phyloP scores from a whole-genome alignment of 2,888 invertebrate species.

The Cinara cedri region DNA sequence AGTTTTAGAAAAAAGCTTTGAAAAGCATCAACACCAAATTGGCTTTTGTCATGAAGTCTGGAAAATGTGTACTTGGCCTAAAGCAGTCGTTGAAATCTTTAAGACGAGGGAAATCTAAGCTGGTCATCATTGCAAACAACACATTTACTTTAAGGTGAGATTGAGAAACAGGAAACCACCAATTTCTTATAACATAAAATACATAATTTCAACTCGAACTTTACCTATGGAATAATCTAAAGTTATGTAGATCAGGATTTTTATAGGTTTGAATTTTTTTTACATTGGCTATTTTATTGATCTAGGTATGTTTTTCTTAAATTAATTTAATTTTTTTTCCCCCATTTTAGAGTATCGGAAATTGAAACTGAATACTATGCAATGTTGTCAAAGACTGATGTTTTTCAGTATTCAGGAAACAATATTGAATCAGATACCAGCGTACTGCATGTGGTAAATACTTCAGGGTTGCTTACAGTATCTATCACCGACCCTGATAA shows the following conservation, averaged over 20 bases:
- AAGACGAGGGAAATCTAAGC: slow-evolving; percentile 97
- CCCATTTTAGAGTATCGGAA: slow-evolving; percentile 84
- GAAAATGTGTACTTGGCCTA: slow-evolving; percentile 96
- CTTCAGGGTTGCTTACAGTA: slow-evolving; percentile 96
- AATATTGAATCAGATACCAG: slow-evolving; percentile 99
- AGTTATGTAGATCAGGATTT: slow-evolving; percentile 25
- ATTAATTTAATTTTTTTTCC: slow-evolving; percentile 58
- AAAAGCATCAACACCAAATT: slow-evolving; percentile 98
- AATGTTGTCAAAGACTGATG: slow-evolving; percentile 98
- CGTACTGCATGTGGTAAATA: slow-evolving; percentile 99
- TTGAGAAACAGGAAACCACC: slow-evolving; percentile 63
- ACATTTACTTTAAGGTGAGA: slow-evolving; percentile 97
- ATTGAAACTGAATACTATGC: slow-evolving; percentile 99
- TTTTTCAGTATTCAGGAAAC: slow-evolving; percentile 98
- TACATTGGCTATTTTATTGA: background rate
- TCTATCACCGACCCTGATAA: slow-evolving; percentile 99
- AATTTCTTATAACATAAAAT: slow-evolving; percentile 25
- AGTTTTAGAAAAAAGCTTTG: slow-evolving; percentile 89
- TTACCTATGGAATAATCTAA: slow-evolving; percentile 78
- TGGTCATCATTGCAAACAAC: slow-evolving; percentile 98
- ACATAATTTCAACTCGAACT: slow-evolving; percentile 61
- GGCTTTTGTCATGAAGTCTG: slow-evolving; percentile 99
- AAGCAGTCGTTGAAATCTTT: slow-evolving; percentile 97
- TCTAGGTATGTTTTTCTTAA: background rate
- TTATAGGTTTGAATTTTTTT: slow-evolving; percentile 11